Evolutionary conservation across 2,888 invertebrate species (phyloP).

Genomic region (Nemotelus pantherinus): DNA sequence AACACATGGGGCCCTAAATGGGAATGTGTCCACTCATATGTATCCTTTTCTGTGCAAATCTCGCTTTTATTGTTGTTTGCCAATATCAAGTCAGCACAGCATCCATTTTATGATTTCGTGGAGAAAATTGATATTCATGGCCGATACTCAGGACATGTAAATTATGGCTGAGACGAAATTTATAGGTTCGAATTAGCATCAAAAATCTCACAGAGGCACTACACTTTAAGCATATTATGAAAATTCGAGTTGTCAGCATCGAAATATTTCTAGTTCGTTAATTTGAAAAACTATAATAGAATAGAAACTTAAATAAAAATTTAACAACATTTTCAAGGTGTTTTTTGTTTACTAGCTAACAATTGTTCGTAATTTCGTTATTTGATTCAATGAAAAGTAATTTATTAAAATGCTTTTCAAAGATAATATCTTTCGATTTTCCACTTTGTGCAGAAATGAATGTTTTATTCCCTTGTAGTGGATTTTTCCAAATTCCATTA

Average conservation of each 20-base stretch:
- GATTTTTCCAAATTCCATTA: no score
- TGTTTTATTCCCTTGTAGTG: no score
- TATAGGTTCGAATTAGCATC: constrained; percentile 31
- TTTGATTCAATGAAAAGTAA: no score
- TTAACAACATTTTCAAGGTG: no score
- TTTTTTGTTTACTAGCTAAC: no score
- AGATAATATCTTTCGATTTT: no score
- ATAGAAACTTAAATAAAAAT: no score
- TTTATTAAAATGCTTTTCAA: no score
- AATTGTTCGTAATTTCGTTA: no score
- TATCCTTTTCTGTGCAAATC: not conserved
- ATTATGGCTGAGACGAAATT: constrained; percentile 27
- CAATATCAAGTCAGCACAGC: constrained; percentile 31
- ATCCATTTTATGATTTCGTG: constrained; percentile 35
- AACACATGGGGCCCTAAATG: not conserved
- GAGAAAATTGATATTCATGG: constrained; percentile 30
- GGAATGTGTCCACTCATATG: not conserved
- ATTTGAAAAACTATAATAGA: no score
- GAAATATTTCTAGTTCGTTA: not conserved
- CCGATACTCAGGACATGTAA: constrained; percentile 32
- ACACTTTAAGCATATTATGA: not conserved
- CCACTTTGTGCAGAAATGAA: no score
- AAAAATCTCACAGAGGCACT: constrained; percentile 13
- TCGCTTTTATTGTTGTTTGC: constrained; percentile 35
- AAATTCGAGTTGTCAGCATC: not conserved